These are phyloP conservation scores for Porites divaricata DNA, from an alignment of 92 coral and sea anemone species.

Conservation along the genomic window DNA sequence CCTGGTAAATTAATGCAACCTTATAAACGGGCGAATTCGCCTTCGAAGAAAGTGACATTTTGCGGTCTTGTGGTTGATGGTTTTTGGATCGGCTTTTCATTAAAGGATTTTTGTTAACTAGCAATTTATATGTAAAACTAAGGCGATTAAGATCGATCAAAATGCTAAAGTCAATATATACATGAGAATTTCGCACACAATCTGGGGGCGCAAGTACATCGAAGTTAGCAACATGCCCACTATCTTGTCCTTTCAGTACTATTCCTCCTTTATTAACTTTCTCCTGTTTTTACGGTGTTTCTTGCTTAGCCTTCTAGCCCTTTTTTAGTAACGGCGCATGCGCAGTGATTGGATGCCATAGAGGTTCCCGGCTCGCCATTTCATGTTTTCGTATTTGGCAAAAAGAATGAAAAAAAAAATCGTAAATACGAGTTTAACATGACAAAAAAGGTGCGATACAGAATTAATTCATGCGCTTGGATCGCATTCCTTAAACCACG, in stretches of 20 bases:
- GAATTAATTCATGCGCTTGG: neutral
- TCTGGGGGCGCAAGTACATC: too few species aligned
- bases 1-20: conserved; percentile 8
- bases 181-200: neutral
- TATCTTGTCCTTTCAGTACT: too few species aligned
- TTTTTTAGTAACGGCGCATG: too few species aligned
- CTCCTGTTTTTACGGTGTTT: too few species aligned
- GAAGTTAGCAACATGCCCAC: too few species aligned
- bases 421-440: neutral
- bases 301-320: too few species aligned
- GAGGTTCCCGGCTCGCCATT: too few species aligned
- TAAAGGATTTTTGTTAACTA: neutral
- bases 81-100: neutral
- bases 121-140: neutral
- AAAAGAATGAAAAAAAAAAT: neutral
- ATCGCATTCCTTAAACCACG: too few species aligned
- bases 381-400: neutral
- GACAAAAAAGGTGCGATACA: neutral
- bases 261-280: too few species aligned
- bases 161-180: neutral
- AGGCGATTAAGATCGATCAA: too few species aligned
- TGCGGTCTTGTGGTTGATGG: conserved; percentile 27
- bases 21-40: conserved; percentile 5
- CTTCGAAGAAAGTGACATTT: neutral
- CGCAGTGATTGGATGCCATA: neutral